Percentiles rank a stretch among this genome's conserved stretches.
Evolutionary conservation across 1,140 invertebrate species (phyloP).

Genomic region (Orchesella cincta): DNA sequence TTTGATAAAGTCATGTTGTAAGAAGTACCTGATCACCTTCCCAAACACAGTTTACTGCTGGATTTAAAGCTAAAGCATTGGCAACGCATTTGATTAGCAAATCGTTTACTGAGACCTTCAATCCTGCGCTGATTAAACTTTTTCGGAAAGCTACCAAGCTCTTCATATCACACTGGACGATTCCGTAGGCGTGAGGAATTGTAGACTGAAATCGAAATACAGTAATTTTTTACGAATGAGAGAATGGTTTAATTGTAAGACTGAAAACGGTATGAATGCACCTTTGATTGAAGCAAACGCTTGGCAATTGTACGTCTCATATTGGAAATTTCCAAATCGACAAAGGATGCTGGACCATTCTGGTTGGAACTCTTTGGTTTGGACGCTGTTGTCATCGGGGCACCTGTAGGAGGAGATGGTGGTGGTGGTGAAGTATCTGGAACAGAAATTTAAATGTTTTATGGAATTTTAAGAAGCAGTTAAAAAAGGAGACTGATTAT

Average conservation of each 20-base stretch:
- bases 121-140: conserved; percentile 53
- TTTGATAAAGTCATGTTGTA: too few relatives aligned
- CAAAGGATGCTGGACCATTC: conserved; percentile 35
- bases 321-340: conserved; percentile 56
- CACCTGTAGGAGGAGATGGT: conserved; percentile 35
- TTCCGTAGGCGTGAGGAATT: conserved; percentile 69
- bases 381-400: conserved; percentile 10
- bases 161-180: conserved; percentile 61
- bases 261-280: conserved; percentile 32
- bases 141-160: conserved; percentile 57
- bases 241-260: neutral
- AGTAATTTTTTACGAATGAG: neutral
- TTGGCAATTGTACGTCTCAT: conserved; percentile 62
- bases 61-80: conserved; percentile 62
- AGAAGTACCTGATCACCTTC: conserved; percentile 56
- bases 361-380: conserved; percentile 14
- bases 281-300: conserved; percentile 65
- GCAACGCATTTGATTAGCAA: conserved; percentile 68
- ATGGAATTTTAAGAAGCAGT: conserved; percentile 50
- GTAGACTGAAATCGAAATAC: conserved; percentile 54
- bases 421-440: conserved; percentile 7
- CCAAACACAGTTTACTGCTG: conserved; percentile 66
- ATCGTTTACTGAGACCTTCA: conserved; percentile 68
- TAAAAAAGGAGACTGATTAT: conserved; percentile 34
- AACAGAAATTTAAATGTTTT: conserved; percentile 19